Base-by-base conservation (phyloP, 2,888 invertebrate species). In the Acholoe squamosa region DNA sequence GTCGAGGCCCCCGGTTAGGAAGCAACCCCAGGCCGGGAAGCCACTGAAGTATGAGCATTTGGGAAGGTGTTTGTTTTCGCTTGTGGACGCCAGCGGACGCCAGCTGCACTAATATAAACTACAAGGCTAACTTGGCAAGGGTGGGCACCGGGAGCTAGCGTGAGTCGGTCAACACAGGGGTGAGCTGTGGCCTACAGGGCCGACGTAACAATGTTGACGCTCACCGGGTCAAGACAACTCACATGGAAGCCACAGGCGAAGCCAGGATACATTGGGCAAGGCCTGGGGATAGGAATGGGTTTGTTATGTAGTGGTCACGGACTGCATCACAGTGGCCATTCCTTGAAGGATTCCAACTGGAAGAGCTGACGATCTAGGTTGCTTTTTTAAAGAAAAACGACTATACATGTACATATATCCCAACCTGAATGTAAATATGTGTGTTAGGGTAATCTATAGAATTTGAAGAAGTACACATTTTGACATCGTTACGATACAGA, bases 61-160 rank as follows among this genome's bases (percentile, higher is more conserved):
- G 76, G n/a, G 61, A 16, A 76, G 31, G 31, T 76, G 31, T 76
- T 76, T 76, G 76, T 76, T 76, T 76, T 76, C 31, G 76, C 31
- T 19, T 25, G 43, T 16, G 31, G 31, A 14, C 34, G 43, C 31
- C 80, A 80, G 43, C 31, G 31, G 31, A 14, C 34, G 43, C 31
- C 80, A 80, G 80, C 80, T 80, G 80, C 80, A 80, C 34, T n/a
- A 80, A 80, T 43, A 80, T 43, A 80, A 80, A 80, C 80, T 80
- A 43, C 34, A 43, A 33, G 43, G 34, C 80, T n/a, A 80, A 80
- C 80, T 80, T 76, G 25, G 28, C 76, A 7, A 25, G 25, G n/a
- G 25, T 14, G 28, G n/a, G 28, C 28, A 0, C n/a, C 28, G 25
- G n/a, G 76, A 25, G 25, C 31, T 1, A 10, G 31, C 5, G 76